Evolutionary conservation across 2,888 invertebrate species (phyloP), one percentile per base, ranked within the genome.

Genomic region (Melangyna quadrimaculata): DNA sequence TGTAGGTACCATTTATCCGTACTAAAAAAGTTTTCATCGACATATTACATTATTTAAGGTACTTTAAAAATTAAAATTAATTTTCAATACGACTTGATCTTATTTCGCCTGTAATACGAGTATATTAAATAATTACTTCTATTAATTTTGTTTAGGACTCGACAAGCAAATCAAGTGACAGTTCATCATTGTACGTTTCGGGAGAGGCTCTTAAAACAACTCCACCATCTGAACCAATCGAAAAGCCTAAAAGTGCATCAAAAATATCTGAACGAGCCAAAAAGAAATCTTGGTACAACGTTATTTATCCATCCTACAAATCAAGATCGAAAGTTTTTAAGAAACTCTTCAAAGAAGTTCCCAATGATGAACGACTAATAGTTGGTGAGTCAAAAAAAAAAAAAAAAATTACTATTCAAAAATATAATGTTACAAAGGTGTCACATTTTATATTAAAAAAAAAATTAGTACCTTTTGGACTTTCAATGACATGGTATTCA

Each of bases 321-420:
- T 97, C 97, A 82, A 94, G 97, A 88, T 96, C 96, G 5, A 97
- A 97, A 89, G 98, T 98, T 92, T 98, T 98, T 92, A 97, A 96
- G 90, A 94, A 96, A 90, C 95, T 98, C 86, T 99, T 99, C 92
- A 97, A 97, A 91, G 97, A 97, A 80, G 94, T 98, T 87, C 98
- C 98, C 0, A 95, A 95, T 82, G 97, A 98, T 89, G 98, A 98
- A 91, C 94, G 98, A 89, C 94, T 98, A 88, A 96, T 98, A 91
- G 98, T 98, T 88, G 98, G 98, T 98, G 91, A 94, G 81, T 78
- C 2, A 29, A 14, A 29, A 5, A 24, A 37, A 17, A 12, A 17
- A 9, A 27, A 17, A 3, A n/a, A 6, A 2, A 2, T n/a, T n/a
- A 7, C n/a, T n/a, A n/a, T n/a, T n/a, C n/a, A n/a, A n/a, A n/a